Evolutionary conservation across 2,113 vertebrate species (phyloP), one percentile per base, ranked within the genome.

Genomic region (Rhinogobius similis): DNA sequence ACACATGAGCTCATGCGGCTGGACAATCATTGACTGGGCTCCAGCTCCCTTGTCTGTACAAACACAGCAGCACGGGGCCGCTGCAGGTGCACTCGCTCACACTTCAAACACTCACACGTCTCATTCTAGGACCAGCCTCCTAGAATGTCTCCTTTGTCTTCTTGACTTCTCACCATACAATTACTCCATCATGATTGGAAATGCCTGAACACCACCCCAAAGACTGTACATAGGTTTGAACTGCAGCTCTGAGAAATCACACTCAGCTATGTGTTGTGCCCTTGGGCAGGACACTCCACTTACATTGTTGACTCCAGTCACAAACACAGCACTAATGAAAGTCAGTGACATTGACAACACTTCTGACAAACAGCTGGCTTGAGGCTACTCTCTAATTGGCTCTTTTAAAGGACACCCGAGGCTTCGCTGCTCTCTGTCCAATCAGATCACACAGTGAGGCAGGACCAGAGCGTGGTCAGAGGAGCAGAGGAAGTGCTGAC

Each of bases 1-100:
- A 65, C 44, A 72, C n/a, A 77, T 82, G 76, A 85, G 41, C 58
- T 82, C 72, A 86, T 75, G 20, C 2, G n/a, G 58, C 70, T 72
- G 23, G 76, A 3, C 50, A 88, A 81, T 81, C 70, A 87, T 86
- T 83, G 39, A 78, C 21, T n/a, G 71, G 1, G 43, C 50, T 38
- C 36, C 32, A 52, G 58, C 38, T 61, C 10, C 58, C 10, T 16
- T 27, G 23, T 61, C 18, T 59, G 29, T n/a, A n/a, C 58, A 61
- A 61, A 61, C 11, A 11, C 1, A 21, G 27, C 58, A 36, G 58
- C 4, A 2, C 0, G 14, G 16, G 48, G 26, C 55, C 20, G 56
- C 6, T 8, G 3, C 26, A 14, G 9, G 26, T 32, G 58, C 4
- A 10, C 27, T 10, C 27, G 6, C 20, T n/a, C 27, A 32, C 10